Evolutionary conservation across 2,888 invertebrate genomes (phyloP).

Genomic region (Amphipyra berbera): DNA sequence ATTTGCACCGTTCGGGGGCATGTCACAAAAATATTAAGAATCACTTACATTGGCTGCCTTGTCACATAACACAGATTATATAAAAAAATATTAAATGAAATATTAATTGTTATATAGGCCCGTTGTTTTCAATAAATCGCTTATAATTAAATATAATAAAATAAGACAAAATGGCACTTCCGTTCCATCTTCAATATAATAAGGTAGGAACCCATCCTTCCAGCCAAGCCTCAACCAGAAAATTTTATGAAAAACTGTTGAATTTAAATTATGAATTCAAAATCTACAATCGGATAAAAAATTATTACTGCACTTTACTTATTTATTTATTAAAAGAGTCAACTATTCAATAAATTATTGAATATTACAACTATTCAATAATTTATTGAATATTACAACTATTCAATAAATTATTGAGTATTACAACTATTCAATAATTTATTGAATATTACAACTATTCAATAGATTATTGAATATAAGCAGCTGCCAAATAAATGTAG

Average conservation of each 20-base stretch:
- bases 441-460: no score
- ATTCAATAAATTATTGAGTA: no score
- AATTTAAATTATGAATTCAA: background rate
- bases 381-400: no score
- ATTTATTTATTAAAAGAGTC: no score
- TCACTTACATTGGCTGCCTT: constrained; percentile 10
- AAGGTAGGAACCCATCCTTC: constrained; percentile 52
- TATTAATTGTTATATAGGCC: constrained; percentile 33
- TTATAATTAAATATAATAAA: constrained; percentile 52
- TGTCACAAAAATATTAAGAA: constrained; percentile 34
- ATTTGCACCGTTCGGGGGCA: constrained; percentile 32
- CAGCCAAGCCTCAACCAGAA: constrained; percentile 36
- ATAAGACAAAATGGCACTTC: constrained; percentile 59
- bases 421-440: no score
- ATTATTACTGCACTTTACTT: no score
- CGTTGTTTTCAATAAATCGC: constrained; percentile 26
- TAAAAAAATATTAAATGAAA: constrained; percentile 6
- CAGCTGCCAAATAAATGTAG: constrained; percentile 14
- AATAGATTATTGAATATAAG: no score
- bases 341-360: no score
- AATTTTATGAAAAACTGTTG: background rate
- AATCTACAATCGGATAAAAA: background rate
- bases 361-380: no score
- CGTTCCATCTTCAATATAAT: constrained; percentile 54
- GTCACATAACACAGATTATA: constrained; percentile 6